phyloP scores from a whole-genome alignment of 2,113 vertebrate genomes.

The Upupa epops region DNA sequence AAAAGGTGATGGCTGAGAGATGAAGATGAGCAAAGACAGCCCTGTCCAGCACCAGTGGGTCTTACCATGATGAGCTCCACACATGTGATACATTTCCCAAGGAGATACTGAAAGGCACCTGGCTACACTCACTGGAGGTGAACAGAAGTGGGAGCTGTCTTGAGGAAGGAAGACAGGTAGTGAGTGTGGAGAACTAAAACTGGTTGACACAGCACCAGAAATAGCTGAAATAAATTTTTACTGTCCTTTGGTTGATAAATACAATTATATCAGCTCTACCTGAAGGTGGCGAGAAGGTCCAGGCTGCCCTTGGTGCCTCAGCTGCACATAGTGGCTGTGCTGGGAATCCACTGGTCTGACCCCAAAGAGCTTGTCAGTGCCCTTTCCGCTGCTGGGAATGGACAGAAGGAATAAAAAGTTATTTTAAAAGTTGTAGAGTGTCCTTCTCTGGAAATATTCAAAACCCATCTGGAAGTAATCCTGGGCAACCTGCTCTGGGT shows the following conservation, averaged over 20 bases:
- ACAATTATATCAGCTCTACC: not conserved
- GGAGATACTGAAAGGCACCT: not conserved
- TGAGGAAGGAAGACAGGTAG: not conserved
- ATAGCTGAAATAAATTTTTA: not conserved
- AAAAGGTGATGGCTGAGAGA: not conserved
- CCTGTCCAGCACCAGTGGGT: accelerated
- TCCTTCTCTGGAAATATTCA: too few species aligned
- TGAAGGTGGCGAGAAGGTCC: not conserved
- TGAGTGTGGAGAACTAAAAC: not conserved
- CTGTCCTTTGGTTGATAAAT: not conserved
- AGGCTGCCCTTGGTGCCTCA: not conserved
- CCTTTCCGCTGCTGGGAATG: not conserved
- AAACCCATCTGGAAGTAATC: too few species aligned
- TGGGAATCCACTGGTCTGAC: accelerated
- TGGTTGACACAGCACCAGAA: not conserved
- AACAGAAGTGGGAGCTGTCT: not conserved
- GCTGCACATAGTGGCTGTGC: not conserved
- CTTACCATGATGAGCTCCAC: not conserved
- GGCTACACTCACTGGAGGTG: not conserved
- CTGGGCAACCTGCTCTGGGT: too few species aligned
- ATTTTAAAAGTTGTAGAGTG: not conserved
- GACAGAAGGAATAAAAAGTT: not conserved
- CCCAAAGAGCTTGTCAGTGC: not conserved
- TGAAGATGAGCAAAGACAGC: not conserved
- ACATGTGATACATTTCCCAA: not conserved